Percentiles rank a stretch among this genome's conserved stretches.
Conservation (phyloP, 2,888 invertebrate genomes). For the Euspilapteryx auroguttella region DNA sequence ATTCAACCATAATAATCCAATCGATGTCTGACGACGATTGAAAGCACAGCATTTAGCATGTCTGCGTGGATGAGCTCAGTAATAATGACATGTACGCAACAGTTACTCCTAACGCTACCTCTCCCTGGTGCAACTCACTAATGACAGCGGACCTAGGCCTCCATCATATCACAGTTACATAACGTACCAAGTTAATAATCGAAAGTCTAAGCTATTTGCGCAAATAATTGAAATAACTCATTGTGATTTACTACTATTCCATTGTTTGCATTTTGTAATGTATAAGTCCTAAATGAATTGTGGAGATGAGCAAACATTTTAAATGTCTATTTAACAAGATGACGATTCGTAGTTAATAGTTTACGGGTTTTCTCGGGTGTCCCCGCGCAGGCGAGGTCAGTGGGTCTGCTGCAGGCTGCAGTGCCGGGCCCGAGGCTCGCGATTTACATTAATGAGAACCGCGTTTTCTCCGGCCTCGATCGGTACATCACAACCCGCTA, state of each 20-base stretch:
- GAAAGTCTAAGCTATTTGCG: too few relatives aligned
- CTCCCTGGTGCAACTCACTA: neutral
- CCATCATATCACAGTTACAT: neutral
- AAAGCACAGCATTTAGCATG: too few relatives aligned
- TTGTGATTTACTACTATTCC: too few relatives aligned
- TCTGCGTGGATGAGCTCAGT: neutral
- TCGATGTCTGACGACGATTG: too few relatives aligned
- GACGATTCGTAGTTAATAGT: neutral
- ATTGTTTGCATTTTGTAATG: too few relatives aligned
- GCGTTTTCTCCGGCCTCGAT: constrained; percentile 39
- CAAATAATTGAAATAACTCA: too few relatives aligned
- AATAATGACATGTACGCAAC: neutral
- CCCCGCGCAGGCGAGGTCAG: constrained; percentile 35
- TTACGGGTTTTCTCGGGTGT: constrained; percentile 15
- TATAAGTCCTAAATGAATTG: too few relatives aligned
- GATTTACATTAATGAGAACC: constrained; percentile 47
- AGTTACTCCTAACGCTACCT: neutral
- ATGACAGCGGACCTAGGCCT: neutral
- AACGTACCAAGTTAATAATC: neutral
- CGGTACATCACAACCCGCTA: constrained; percentile 21
- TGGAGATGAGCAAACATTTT: too few relatives aligned
- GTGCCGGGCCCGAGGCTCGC: constrained; percentile 18
- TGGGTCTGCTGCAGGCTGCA: constrained; percentile 24
- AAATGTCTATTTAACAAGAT: neutral
- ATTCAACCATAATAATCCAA: too few relatives aligned